Percentiles rank a stretch among this genome's conserved stretches.
These are phyloP conservation scores for Lysiphlebus fabarum DNA, from an alignment of 1,140 invertebrate genomes.

Conservation along the genomic window DNA sequence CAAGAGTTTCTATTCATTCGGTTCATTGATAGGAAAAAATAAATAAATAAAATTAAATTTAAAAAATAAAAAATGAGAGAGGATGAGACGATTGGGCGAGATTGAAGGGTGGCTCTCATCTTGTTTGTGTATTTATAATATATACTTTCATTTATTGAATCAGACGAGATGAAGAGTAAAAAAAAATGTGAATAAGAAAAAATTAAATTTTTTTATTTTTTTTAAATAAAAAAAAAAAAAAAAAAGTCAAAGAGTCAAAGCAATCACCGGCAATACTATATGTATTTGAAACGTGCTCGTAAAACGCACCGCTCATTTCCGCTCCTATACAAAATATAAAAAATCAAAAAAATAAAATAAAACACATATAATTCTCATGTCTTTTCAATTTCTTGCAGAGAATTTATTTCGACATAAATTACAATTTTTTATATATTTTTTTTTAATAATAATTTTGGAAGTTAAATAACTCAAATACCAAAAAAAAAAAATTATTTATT, in stretches of 20 bases:
- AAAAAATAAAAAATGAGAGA: neutral
- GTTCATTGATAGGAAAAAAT: conserved; percentile 1
- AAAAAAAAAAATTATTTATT: too few species aligned
- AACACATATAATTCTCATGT: neutral
- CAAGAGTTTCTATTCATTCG: conserved; percentile 9
- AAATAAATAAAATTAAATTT: too few species aligned
- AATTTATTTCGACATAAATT: neutral
- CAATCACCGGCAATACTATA: conserved; percentile 25
- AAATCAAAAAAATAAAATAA: neutral
- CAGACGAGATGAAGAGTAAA: too few species aligned
- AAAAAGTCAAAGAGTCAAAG: conserved; percentile 18
- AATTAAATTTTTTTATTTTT: conserved; percentile 22
- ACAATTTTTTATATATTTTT: neutral
- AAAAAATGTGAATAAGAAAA: conserved; percentile 26
- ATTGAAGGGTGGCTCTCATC: neutral
- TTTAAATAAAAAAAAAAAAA: conserved; percentile 23
- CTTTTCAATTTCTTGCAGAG: conserved; percentile 8
- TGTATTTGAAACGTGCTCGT: conserved; percentile 29
- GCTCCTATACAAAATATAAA: conserved; percentile 21
- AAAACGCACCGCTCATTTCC: conserved; percentile 44
- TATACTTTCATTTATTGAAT: too few species aligned
- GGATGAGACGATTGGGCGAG: neutral
- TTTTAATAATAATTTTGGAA: neutral
- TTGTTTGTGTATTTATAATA: neutral
- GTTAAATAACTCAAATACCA: too few species aligned